Conservation (phyloP, 2,888 invertebrate genomes). For the Caenorhabditis plicata region DNA sequence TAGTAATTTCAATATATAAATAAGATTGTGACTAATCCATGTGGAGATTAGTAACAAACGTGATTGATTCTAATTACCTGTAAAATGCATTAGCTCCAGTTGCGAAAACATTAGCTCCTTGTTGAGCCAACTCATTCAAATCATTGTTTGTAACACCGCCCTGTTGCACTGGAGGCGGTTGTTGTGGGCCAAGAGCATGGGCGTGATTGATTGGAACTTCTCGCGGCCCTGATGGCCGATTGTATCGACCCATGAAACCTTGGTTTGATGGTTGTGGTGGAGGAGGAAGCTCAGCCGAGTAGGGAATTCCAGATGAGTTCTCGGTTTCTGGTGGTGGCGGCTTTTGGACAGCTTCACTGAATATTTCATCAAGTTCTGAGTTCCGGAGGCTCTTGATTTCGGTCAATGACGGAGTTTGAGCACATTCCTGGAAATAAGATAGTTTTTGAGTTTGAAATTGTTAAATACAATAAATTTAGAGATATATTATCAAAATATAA, state of each 20-base stretch:
- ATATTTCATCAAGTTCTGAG: constrained; percentile 24
- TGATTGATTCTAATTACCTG: too few relatives aligned
- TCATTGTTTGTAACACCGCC: constrained; percentile 4
- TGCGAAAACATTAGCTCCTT: constrained; percentile 42
- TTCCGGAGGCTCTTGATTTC: constrained; percentile 25
- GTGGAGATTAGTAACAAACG: not conserved
- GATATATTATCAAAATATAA: too few relatives aligned
- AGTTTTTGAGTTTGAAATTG: too few relatives aligned
- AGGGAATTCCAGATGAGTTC: constrained; percentile 5
- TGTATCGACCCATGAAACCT: constrained; percentile 1
- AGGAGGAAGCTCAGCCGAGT: not conserved
- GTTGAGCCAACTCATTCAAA: constrained; percentile 30
- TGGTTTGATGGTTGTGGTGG: not conserved
- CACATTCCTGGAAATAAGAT: constrained; percentile 12
- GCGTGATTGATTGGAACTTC: constrained; percentile 30
- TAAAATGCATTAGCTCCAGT: constrained; percentile 43
- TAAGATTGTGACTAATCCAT: not conserved
- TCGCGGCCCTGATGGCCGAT: constrained; percentile 5
- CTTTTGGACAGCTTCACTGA: constrained; percentile 11
- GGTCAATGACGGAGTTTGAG: constrained; percentile 15
- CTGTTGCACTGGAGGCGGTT: constrained; percentile 1
- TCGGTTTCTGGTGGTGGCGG: not conserved
- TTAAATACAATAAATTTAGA: too few relatives aligned
- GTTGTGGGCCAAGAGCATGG: constrained; percentile 17
- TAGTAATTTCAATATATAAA: too few relatives aligned